Evolutionary conservation across 2,797 vertebrate genomes (phyloP).

Genomic region (Lepidocolaptes lacrymiger): DNA sequence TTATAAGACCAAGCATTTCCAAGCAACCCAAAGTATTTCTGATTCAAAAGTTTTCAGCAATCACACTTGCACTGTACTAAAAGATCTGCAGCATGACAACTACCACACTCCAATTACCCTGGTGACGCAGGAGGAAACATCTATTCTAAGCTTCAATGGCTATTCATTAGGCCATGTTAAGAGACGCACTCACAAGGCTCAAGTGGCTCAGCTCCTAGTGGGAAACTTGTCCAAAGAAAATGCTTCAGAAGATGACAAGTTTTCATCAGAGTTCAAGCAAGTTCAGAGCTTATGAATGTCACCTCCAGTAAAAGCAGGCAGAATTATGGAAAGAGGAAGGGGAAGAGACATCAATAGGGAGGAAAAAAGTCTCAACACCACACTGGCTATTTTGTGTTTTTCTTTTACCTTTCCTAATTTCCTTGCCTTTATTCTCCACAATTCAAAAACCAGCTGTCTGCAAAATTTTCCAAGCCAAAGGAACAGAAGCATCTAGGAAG

Average conservation of each 20-base stretch:
- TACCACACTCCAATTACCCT: not conserved
- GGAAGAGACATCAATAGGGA: not conserved
- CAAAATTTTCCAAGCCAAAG: not conserved
- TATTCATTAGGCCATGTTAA: constrained; percentile 21
- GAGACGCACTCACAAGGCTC: not conserved
- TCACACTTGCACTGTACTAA: not conserved
- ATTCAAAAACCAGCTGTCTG: not conserved
- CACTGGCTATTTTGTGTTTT: not conserved
- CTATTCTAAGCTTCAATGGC: not conserved
- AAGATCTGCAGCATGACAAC: not conserved
- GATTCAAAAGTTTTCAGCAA: constrained; percentile 16
- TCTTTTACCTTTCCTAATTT: not conserved
- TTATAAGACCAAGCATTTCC: not conserved
- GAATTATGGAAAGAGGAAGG: not conserved
- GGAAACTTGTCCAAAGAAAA: not conserved
- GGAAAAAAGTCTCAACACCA: not conserved
- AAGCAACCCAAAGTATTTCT: not conserved
- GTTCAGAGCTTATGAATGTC: not conserved
- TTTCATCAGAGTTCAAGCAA: not conserved
- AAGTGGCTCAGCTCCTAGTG: not conserved
- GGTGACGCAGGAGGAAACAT: constrained; percentile 20
- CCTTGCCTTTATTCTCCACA: not conserved
- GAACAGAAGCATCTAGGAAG: not conserved
- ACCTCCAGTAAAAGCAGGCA: not conserved
- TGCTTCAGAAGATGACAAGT: not conserved